phyloP scores from a whole-genome alignment of 2,888 invertebrate species.

The Heliconius aoede region DNA sequence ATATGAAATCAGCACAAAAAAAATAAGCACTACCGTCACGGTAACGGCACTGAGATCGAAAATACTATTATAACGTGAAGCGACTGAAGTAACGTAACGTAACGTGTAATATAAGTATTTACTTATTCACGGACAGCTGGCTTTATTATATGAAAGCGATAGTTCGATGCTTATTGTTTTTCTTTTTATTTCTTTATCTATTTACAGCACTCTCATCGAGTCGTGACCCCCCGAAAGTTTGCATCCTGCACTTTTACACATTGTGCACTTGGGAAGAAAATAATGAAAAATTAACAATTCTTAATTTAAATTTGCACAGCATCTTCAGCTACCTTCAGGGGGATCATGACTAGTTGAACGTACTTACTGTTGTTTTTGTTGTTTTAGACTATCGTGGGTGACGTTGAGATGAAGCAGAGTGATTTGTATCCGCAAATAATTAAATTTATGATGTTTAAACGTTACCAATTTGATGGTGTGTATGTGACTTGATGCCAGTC shows the following conservation, averaged over 20 bases:
- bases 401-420: too few species aligned
- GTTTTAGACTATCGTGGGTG: too few species aligned
- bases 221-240: neutral
- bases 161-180: conserved; percentile 40
- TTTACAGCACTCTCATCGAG: neutral
- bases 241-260: neutral
- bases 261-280: neutral
- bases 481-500: too few species aligned
- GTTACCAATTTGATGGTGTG: too few species aligned
- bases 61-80: conserved; percentile 41
- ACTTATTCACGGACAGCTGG: conserved; percentile 46
- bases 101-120: conserved; percentile 40
- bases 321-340: neutral
- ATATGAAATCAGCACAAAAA: conserved; percentile 34
- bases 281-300: neutral
- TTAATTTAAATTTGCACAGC: neutral
- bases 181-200: conserved; percentile 25
- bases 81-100: conserved; percentile 37
- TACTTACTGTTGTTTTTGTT: neutral
- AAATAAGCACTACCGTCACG: conserved; percentile 59
- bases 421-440: too few species aligned
- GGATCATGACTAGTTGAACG: neutral
- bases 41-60: conserved; percentile 64
- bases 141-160: conserved; percentile 48
- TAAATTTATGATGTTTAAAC: too few species aligned